Evolutionary conservation across 1,140 invertebrate species (phyloP).

Genomic region (Lepidurus apus): DNA sequence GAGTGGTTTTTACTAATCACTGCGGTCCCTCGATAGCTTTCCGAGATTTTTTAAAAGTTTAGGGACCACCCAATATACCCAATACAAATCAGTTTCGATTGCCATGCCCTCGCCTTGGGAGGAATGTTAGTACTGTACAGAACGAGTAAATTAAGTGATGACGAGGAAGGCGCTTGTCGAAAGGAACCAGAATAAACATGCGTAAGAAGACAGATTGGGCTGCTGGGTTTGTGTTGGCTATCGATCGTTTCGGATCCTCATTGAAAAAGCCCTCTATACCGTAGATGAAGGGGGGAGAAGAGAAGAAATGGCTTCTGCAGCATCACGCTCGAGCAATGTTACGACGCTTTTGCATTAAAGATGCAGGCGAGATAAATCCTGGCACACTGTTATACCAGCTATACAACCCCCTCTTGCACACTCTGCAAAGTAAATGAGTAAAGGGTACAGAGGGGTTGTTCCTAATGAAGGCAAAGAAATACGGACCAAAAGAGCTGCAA

Average conservation of each 20-base stretch:
- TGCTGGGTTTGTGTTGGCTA: neutral
- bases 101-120: neutral
- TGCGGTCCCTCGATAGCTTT: neutral
- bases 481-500: neutral
- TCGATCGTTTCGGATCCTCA: conserved; percentile 4
- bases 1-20: neutral
- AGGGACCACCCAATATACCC: neutral
- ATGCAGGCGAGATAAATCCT: conserved; percentile 3
- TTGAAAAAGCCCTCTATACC: neutral
- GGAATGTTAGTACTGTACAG: neutral
- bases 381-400: neutral
- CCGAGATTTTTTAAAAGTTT: neutral
- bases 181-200: conserved; percentile 1
- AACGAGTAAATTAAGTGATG: neutral
- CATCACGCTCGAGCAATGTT: conserved; percentile 4
- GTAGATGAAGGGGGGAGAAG: neutral
- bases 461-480: neutral
- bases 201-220: neutral
- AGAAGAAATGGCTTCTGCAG: neutral
- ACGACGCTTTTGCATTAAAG: conserved; percentile 21
- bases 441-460: neutral
- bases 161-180: neutral
- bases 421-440: conserved; percentile 11
- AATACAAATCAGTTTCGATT: neutral
- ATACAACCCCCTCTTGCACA: neutral